Evolutionary conservation across 2,797 vertebrate genomes (phyloP).

Genomic region (Mionectes olivaceus): DNA sequence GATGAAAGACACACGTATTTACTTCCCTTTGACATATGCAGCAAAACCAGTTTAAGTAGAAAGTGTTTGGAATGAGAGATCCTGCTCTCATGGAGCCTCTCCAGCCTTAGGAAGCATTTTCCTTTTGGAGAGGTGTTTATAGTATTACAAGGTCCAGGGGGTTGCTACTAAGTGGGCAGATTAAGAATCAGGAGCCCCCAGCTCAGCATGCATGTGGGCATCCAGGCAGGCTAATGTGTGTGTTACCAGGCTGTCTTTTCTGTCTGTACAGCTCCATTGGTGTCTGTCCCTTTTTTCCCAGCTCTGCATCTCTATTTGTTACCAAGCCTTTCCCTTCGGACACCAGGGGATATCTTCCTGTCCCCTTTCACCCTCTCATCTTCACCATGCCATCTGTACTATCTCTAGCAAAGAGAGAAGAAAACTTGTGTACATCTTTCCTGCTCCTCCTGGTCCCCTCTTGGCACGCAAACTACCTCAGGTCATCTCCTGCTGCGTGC

Average conservation of each 20-base stretch:
- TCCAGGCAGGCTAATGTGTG: neutral
- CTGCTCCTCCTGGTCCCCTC: neutral
- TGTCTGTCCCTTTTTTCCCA: neutral
- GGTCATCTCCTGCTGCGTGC: fast-evolving
- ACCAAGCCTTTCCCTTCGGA: neutral
- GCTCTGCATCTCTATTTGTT: neutral
- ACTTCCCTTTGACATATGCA: neutral
- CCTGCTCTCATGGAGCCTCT: neutral
- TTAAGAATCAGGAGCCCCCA: neutral
- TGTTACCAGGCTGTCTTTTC: neutral
- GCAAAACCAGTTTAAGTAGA: neutral
- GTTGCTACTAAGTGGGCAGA: neutral
- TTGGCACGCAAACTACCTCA: neutral
- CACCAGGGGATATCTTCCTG: neutral
- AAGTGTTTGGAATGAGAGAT: neutral
- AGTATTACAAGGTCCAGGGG: neutral
- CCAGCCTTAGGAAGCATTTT: neutral
- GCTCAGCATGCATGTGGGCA: neutral
- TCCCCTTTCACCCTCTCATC: neutral
- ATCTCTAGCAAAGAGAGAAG: neutral
- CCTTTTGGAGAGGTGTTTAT: neutral
- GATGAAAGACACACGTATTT: neutral
- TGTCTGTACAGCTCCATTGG: neutral
- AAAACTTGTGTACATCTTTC: neutral
- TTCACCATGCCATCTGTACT: neutral